phyloP scores from a whole-genome alignment of 2,113 vertebrate genomes.

The Apteryx owenii region DNA sequence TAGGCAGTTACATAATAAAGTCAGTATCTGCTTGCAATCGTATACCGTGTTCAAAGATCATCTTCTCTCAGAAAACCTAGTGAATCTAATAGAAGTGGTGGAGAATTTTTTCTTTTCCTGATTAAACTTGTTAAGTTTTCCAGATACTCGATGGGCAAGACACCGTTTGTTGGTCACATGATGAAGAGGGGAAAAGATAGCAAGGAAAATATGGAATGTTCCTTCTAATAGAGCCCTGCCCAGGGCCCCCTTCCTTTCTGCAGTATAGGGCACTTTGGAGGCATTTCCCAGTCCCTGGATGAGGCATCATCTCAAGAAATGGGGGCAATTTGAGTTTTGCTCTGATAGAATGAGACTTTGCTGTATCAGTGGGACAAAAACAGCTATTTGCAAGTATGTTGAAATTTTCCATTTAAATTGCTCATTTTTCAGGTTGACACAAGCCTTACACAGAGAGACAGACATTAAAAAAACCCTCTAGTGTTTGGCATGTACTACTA shows the following conservation, averaged over 20 bases:
- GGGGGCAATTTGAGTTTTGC: neutral
- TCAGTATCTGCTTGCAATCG: neutral
- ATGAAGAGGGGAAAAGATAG: neutral
- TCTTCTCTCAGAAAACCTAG: neutral
- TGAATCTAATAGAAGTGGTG: neutral
- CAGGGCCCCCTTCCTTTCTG: neutral
- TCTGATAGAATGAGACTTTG: neutral
- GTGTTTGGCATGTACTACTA: neutral
- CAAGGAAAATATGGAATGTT: neutral
- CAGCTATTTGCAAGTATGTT: neutral
- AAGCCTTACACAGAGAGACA: neutral
- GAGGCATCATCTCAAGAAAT: neutral
- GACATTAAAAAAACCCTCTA: too few species aligned
- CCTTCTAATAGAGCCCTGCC: neutral
- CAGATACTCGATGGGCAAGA: neutral
- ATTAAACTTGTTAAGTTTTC: neutral
- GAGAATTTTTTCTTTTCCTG: neutral
- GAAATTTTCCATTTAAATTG: neutral
- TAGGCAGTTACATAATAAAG: neutral
- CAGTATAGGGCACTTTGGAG: neutral
- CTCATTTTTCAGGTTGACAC: neutral
- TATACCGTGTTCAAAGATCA: neutral
- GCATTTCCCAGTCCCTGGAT: neutral
- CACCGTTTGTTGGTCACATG: neutral
- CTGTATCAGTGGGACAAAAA: fast-evolving